Percentiles rank a stretch among this genome's conserved stretches.
phyloP scores from a whole-genome alignment of 2,888 invertebrate species.

The Oligia fasciuncula region DNA sequence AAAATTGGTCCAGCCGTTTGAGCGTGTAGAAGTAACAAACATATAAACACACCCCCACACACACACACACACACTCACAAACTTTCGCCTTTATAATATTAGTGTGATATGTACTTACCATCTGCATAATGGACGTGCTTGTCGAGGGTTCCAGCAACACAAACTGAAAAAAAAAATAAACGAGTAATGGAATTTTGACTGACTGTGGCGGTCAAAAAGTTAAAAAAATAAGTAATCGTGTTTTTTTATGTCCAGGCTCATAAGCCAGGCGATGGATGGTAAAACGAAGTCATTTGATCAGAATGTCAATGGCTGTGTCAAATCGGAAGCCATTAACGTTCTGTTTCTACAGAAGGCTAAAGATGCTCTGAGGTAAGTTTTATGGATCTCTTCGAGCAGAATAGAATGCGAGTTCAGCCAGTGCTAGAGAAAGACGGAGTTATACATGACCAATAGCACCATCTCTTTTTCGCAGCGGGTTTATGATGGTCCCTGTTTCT shows the following conservation, averaged over 20 bases:
- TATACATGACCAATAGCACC: not conserved
- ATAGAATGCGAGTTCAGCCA: not conserved
- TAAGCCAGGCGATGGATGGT: too few relatives aligned
- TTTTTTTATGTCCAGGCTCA: not conserved
- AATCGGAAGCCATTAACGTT: too few relatives aligned
- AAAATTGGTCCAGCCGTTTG: too few relatives aligned
- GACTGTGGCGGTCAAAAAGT: too few relatives aligned
- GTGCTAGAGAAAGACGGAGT: not conserved
- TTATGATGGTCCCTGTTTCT: not conserved
- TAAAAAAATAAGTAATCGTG: not conserved
- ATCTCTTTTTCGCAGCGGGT: not conserved
- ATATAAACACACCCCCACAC: too few relatives aligned
- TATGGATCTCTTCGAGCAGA: not conserved
- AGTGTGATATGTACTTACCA: not conserved
- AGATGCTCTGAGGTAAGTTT: constrained; percentile 87
- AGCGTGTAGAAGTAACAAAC: too few relatives aligned
- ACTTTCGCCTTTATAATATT: too few relatives aligned
- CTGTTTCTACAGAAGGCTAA: constrained; percentile 92
- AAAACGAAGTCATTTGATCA: too few relatives aligned
- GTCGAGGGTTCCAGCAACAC: too few relatives aligned
- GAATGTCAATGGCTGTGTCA: too few relatives aligned
- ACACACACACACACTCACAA: too few relatives aligned
- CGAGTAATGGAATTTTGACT: not conserved
- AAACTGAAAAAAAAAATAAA: not conserved
- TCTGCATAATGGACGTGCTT: not conserved